phyloP scores from a whole-genome alignment of 2,888 invertebrate species.

The Brenthis hecate region DNA sequence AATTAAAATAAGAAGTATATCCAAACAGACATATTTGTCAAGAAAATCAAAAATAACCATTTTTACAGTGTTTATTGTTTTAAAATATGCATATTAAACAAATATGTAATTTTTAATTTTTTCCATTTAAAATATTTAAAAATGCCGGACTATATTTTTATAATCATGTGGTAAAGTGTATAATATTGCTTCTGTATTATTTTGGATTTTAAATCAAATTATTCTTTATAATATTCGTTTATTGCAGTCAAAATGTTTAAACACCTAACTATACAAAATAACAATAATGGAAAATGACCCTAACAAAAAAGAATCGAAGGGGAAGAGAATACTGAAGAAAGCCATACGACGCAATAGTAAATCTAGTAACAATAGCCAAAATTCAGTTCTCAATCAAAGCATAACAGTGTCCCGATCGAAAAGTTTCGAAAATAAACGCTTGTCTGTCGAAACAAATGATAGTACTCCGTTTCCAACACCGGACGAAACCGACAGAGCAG shows the following conservation, averaged over 20 bases:
- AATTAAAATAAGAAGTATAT: conserved; percentile 19
- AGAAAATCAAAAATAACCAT: conserved; percentile 29
- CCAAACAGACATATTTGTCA: conserved; percentile 17
- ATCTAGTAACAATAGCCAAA: conserved; percentile 61
- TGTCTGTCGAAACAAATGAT: conserved; percentile 57
- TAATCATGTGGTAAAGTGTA: conserved; percentile 30
- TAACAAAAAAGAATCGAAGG: conserved; percentile 75
- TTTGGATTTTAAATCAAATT: conserved; percentile 8
- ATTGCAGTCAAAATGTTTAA: conserved; percentile 60
- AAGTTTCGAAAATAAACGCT: conserved; percentile 62
- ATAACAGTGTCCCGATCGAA: conserved; percentile 60
- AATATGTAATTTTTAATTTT: conserved; percentile 35
- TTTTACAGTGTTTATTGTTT: conserved; percentile 27
- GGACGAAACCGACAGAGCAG: conserved; percentile 56
- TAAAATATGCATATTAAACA: conserved; percentile 22
- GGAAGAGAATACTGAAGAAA: conserved; percentile 74
- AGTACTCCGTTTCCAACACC: conserved; percentile 58
- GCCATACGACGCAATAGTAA: conserved; percentile 70
- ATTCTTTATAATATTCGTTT: conserved; percentile 15
- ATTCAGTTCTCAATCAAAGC: conserved; percentile 53
- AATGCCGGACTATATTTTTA: conserved; percentile 26
- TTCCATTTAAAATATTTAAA: conserved; percentile 19
- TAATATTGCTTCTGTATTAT: not conserved
- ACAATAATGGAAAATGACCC: conserved; percentile 79
- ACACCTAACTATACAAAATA: conserved; percentile 31